Evolutionary conservation across 2,797 vertebrate genomes (phyloP).

Genomic region (Pseudochirops cupreus): DNA sequence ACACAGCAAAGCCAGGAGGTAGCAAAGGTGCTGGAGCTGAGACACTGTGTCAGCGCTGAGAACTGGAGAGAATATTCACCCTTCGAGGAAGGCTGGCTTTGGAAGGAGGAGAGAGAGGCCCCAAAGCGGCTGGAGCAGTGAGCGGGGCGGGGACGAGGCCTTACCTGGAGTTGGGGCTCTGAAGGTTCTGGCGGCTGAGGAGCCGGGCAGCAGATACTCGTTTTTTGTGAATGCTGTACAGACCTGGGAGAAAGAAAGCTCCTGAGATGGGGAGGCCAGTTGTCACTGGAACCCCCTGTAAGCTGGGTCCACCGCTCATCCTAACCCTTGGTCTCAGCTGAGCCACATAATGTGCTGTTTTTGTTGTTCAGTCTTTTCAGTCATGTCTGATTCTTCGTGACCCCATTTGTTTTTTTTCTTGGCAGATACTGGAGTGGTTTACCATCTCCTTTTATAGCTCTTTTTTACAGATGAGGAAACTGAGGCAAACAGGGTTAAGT

Average conservation of each 20-base stretch:
- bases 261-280: rapidly evolving
- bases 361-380: neutral
- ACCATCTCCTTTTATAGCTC: neutral
- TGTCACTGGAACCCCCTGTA: neutral
- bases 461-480: neutral
- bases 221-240: slow-evolving; percentile 95
- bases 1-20: neutral
- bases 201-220: slow-evolving; percentile 93
- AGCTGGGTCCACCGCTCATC: rapidly evolving
- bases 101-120: neutral
- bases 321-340: neutral
- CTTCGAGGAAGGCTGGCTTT: rapidly evolving
- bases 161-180: slow-evolving; percentile 96
- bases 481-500: neutral
- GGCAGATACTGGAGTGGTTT: neutral
- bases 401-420: neutral
- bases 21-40: neutral
- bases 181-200: slow-evolving; percentile 93
- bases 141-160: slow-evolving; percentile 35
- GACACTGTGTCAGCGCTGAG: rapidly evolving
- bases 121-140: neutral
- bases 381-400: neutral
- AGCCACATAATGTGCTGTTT: neutral
- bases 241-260: slow-evolving; percentile 84
- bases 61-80: neutral